Base-by-base conservation (phyloP, 2,797 vertebrate genomes). In the Hippocampus kuda region DNA sequence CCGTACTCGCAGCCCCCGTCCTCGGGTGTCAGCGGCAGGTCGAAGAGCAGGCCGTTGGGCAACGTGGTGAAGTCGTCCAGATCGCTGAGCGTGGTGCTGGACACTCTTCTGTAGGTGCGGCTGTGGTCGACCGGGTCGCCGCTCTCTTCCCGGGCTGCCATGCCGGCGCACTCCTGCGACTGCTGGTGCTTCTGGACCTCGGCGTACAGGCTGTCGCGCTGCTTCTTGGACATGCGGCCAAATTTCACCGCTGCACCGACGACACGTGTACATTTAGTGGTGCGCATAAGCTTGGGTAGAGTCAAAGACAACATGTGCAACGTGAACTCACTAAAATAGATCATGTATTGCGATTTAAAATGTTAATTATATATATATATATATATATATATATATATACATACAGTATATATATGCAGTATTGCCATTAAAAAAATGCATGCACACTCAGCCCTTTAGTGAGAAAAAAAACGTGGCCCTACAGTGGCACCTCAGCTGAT, bases 161-260 rank as follows among this genome's bases (percentile, higher is more conserved):
- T 64, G 0, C 0, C 86, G 0, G 6, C 72, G 48, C 90, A 87
- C 77, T 94, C 93, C 84, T 93, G 94, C 67, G 87, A 80, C 86
- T 93, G 93, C 77, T 95, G 94, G 82, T 96, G 94, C 72, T 94
- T 95, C 90, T 96, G 94, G 67, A 96, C 94, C 86, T 96, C 94
- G 0, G 94, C 94, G 0, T 95, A 95, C 51, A 96, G 89, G 79
- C 92, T 94, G 89, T 95, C 94, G 0, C 94, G 90, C 84, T 96
- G 94, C 84, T 95, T 96, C 85, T 96, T 96, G 1, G 94, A 96
- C 94, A 96, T 96, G 65, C 94, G 92, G 46, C 94, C 94, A 1
- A 96, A 96, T 79, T 96, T 96, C 76, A 96, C 94, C 1, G 94
- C 94, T 96, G 84, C 2, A 30, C 41, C 24, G 68, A 22, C 2